Base-by-base conservation (phyloP, 2,797 vertebrate genomes). In the Anas acuta region DNA sequence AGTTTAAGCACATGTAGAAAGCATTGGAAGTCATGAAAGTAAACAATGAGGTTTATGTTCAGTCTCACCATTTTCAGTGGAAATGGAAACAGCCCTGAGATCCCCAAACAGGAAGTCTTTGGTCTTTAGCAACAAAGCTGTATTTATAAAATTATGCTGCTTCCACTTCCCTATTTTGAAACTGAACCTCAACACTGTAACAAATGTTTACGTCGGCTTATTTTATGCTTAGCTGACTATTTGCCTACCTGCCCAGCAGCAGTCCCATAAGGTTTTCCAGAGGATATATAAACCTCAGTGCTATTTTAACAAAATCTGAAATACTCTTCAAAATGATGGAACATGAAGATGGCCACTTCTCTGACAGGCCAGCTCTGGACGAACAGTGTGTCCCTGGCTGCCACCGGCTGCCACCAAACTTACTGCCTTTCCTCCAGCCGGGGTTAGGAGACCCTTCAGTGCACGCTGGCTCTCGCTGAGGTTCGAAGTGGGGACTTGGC, bases 61-160 rank as follows among this genome's bases (percentile, higher is more conserved):
- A 47, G 70, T 49, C n/a, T 78, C 76, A 67, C 54, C 65, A 53
- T 79, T 90, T 83, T 45, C 6, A 82, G 53, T 85, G 78, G 89
- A 87, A 95, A 70, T 11, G n/a, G 92, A 81, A 90, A 69, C 35
- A 87, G 53, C 60, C 37, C 77, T 23, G 25, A 86, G 71, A 79
- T 82, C 45, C 61, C 80, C 8, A 72, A 87, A 88, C 74, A 95
- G 87, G 90, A 96, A 93, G 32, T 66, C 87, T 96, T 91, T 90
- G 90, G 60, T 91, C 79, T 87, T 47, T 3, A 33, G 56, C 45
- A 83, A 86, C 82, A 92, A 92, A 90, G 72, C 39, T 32, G 41
- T 61, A 70, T 92, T 94, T 90, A 85, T 64, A 54, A 87, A 92
- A 65, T n/a, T 8, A 32, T 0, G 12, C 49, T 65, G 75, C 49